phyloP scores from a whole-genome alignment of 2,888 invertebrate species.

The Clistopyga incitator region DNA sequence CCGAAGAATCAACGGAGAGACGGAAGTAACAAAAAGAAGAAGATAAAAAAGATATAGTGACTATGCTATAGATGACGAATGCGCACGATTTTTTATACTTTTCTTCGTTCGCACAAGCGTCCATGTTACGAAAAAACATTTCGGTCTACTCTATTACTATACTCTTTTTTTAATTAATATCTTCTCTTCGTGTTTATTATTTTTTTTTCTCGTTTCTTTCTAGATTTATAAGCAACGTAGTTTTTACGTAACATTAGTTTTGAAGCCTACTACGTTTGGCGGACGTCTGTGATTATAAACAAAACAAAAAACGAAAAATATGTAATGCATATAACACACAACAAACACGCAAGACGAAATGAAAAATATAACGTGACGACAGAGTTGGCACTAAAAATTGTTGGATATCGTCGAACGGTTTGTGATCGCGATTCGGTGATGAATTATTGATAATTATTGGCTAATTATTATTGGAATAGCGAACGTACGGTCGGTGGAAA shows the following conservation, averaged over 20 bases:
- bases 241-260: constrained; percentile 72
- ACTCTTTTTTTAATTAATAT: constrained; percentile 43
- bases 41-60: constrained; percentile 38
- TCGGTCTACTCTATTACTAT: constrained; percentile 50
- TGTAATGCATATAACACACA: constrained; percentile 42
- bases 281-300: constrained; percentile 77
- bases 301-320: constrained; percentile 49
- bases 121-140: constrained; percentile 24
- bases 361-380: constrained; percentile 21
- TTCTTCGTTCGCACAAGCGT: constrained; percentile 41
- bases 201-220: constrained; percentile 44
- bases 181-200: constrained; percentile 53
- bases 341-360: constrained; percentile 44
- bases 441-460: constrained; percentile 60
- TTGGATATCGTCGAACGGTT: constrained; percentile 61
- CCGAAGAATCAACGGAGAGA: constrained; percentile 21
- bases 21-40: constrained; percentile 31
- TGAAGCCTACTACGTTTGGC: constrained; percentile 77
- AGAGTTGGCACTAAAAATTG: constrained; percentile 42
- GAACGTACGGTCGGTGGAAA: constrained; percentile 55
- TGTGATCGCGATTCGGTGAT: constrained; percentile 55
- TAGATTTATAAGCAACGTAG: constrained; percentile 66
- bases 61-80: constrained; percentile 27
- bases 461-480: constrained; percentile 52
- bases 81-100: constrained; percentile 41